Percentiles rank a stretch among this genome's conserved stretches.
Conservation (phyloP, 2,888 invertebrate species). For the Himalopsyche anomala region DNA sequence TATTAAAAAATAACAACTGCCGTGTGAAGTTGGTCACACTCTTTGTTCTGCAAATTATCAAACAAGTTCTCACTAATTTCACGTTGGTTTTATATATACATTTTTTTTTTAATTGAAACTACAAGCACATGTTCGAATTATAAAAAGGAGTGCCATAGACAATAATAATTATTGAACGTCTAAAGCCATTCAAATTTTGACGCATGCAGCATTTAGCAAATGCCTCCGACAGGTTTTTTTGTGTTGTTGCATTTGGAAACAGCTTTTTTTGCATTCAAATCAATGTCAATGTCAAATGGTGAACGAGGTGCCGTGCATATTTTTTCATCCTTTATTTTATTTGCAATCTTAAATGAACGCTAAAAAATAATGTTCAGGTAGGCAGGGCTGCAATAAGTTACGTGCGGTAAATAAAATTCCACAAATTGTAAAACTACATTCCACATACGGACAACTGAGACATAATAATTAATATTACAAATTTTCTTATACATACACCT, state of each 20-base stretch:
- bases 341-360: slow-evolving; percentile 14
- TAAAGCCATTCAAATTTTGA: slow-evolving; percentile 14
- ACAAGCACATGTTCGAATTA: slow-evolving; percentile 31
- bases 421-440: too few species aligned
- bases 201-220: slow-evolving; percentile 47
- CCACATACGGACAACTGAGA: too few species aligned
- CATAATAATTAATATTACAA: too few species aligned
- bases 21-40: background rate
- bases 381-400: background rate
- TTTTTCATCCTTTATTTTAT: slow-evolving; percentile 41
- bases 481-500: too few species aligned
- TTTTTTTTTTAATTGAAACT: background rate
- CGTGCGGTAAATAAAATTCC: too few species aligned
- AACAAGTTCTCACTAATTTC: slow-evolving; percentile 38
- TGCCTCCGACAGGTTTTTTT: slow-evolving; percentile 46
- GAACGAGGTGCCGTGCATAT: slow-evolving; percentile 58
- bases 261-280: slow-evolving; percentile 56
- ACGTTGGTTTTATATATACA: background rate
- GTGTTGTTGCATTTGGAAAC: slow-evolving; percentile 46
- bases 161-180: slow-evolving; percentile 35
- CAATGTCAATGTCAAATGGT: slow-evolving; percentile 66
- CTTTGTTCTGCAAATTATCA: slow-evolving; percentile 20
- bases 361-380: slow-evolving; percentile 13
- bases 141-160: slow-evolving; percentile 37
- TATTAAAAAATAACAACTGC: background rate